Evolutionary conservation across 2,797 vertebrate species (phyloP).

Genomic region (Hemibagrus guttatus): DNA sequence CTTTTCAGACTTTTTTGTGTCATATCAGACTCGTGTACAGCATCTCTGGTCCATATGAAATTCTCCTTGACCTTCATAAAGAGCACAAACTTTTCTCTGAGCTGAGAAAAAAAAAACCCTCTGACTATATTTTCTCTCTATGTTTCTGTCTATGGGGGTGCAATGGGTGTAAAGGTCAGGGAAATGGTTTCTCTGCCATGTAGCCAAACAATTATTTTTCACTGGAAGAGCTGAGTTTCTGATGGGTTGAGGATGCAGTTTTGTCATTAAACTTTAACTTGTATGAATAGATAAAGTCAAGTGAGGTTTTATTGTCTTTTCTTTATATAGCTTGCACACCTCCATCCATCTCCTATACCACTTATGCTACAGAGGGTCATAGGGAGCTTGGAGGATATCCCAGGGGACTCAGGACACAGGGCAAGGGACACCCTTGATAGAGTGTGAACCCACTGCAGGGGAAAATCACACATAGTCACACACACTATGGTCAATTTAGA

Average conservation of each 20-base stretch:
- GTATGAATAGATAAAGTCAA: neutral
- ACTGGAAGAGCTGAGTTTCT: neutral
- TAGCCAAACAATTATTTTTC: neutral
- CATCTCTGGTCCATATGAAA: constrained; percentile 10
- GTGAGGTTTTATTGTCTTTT: neutral
- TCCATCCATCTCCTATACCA: too few relatives aligned
- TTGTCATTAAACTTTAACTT: too few relatives aligned
- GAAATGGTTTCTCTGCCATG: neutral
- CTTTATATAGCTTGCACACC: neutral
- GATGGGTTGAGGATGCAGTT: neutral
- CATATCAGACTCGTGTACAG: neutral
- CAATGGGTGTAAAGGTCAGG: constrained; percentile 26
- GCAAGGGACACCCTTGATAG: too few relatives aligned
- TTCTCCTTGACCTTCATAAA: constrained; percentile 33
- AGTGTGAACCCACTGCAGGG: too few relatives aligned
- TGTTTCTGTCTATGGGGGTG: neutral
- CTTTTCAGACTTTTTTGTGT: neutral
- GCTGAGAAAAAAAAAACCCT: neutral
- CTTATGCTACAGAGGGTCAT: too few relatives aligned
- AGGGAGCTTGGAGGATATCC: too few relatives aligned
- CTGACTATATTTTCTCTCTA: too few relatives aligned
- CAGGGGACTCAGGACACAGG: too few relatives aligned
- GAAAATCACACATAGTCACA: too few relatives aligned
- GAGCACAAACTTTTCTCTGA: neutral
- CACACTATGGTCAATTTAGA: too few relatives aligned